phyloP scores from a whole-genome alignment of 2,888 invertebrate genomes.

The Hermaeophaga mercurialis region DNA sequence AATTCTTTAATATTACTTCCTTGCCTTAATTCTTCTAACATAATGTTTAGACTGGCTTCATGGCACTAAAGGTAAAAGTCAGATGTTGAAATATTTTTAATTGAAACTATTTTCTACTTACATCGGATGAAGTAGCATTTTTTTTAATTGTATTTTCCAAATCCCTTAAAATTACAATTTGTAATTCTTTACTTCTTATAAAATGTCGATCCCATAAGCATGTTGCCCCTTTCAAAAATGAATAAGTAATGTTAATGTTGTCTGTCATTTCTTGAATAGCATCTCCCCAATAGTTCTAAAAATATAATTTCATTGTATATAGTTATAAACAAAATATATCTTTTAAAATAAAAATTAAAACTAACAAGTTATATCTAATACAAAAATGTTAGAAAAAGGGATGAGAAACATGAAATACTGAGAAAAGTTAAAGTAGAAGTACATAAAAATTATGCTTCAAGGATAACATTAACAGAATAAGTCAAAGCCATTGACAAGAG shows the following conservation, averaged over 20 bases:
- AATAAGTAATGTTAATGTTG: constrained; percentile 37
- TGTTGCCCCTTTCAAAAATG: constrained; percentile 40
- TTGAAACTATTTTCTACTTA: constrained; percentile 22
- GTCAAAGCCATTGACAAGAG: no score
- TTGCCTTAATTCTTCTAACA: constrained; percentile 46
- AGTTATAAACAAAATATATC: no score
- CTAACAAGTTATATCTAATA: no score
- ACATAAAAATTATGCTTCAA: no score
- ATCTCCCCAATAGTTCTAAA: constrained; percentile 41
- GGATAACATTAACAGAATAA: no score
- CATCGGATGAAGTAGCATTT: constrained; percentile 30
- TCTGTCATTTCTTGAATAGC: constrained; percentile 37
- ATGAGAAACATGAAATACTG: no score
- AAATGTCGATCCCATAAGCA: constrained; percentile 48
- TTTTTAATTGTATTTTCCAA: constrained; percentile 41
- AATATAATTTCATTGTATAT: constrained; percentile 1
- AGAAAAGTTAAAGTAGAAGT: no score
- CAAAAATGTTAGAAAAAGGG: no score
- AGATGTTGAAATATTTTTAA: no score
- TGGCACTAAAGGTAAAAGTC: constrained; percentile 34
- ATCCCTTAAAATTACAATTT: constrained; percentile 42
- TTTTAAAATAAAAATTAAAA: no score
- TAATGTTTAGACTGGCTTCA: constrained; percentile 43
- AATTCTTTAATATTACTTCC: constrained; percentile 39
- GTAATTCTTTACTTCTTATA: constrained; percentile 39